Percentiles rank a stretch among this genome's conserved stretches.
These are phyloP conservation scores for Anarrhichthys ocellatus DNA, from an alignment of 2,113 vertebrate species.

Conservation along the genomic window DNA sequence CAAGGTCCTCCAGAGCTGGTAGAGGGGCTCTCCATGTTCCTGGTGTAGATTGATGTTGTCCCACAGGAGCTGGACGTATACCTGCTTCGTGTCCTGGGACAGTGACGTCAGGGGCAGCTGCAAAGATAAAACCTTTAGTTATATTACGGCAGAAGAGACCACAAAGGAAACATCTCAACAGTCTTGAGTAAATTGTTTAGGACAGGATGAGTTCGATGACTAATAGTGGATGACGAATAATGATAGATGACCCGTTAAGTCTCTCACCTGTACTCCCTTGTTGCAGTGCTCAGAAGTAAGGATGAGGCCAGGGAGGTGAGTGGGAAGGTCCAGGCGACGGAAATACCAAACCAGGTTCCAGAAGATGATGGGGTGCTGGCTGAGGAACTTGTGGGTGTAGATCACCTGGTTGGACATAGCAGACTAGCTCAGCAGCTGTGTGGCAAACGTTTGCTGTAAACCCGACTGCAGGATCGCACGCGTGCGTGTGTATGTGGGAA, in stretches of 20 bases:
- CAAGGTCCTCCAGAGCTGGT: slow-evolving; percentile 91
- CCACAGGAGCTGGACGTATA: slow-evolving; percentile 95
- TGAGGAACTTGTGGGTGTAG: slow-evolving; percentile 96
- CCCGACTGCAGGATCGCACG: rapidly evolving
- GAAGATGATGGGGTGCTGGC: slow-evolving; percentile 98
- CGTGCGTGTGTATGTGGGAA: background rate
- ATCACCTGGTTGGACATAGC: slow-evolving; percentile 84
- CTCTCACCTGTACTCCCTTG: slow-evolving; percentile 89
- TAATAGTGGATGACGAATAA: background rate
- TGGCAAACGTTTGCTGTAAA: rapidly evolving
- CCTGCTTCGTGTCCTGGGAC: slow-evolving; percentile 95
- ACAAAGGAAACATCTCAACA: background rate
- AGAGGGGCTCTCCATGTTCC: slow-evolving; percentile 91
- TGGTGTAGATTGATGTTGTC: slow-evolving; percentile 98
- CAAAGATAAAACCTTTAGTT: slow-evolving; percentile 23
- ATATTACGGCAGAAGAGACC: background rate
- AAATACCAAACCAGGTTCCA: slow-evolving; percentile 99
- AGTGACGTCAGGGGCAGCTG: slow-evolving; percentile 92
- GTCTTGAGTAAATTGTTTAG: too few species aligned
- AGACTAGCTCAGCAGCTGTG: background rate
- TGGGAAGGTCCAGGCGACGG: slow-evolving; percentile 92
- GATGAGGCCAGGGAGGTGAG: slow-evolving; percentile 94
- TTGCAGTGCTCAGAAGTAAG: slow-evolving; percentile 98
- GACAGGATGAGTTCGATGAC: background rate
- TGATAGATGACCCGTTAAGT: background rate